phyloP scores from a whole-genome alignment of 2,113 vertebrate species.

The Polypterus bichir region DNA sequence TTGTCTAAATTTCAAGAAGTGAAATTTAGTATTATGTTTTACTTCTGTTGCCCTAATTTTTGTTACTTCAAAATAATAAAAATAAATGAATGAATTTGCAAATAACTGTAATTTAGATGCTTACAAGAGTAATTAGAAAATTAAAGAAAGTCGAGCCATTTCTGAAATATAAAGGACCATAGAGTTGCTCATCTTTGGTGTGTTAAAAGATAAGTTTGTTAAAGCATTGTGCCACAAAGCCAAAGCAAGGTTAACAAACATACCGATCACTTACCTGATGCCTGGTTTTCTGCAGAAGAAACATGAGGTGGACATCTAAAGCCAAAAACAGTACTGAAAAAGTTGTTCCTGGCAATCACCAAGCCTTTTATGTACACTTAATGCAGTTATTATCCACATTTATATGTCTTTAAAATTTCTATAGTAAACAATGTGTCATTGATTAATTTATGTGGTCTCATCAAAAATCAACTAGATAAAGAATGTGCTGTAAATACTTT shows the following conservation, averaged over 20 bases:
- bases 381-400: background rate
- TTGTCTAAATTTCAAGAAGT: background rate
- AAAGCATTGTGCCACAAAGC: conserved; percentile 27
- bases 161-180: background rate
- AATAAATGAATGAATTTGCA: too few relatives aligned
- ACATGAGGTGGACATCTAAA: conserved; percentile 37
- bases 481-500: too few relatives aligned
- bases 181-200: conserved; percentile 8
- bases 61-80: too few relatives aligned
- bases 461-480: too few relatives aligned
- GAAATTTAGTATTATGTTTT: too few relatives aligned
- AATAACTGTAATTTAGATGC: too few relatives aligned
- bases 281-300: conserved; percentile 35
- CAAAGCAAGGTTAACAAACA: conserved; percentile 23
- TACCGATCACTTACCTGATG: conserved; percentile 43
- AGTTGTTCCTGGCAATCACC: background rate
- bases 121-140: too few relatives aligned
- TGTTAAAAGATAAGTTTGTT: conserved; percentile 23
- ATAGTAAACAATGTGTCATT: too few relatives aligned
- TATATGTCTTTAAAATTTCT: background rate
- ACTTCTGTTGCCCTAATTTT: too few relatives aligned
- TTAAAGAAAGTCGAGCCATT: too few relatives aligned
- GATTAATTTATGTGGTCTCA: too few relatives aligned
- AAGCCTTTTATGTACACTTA: background rate
- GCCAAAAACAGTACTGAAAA: conserved; percentile 22